Conservation (phyloP, 2,888 invertebrate species). For the Synanthedon vespiformis region DNA sequence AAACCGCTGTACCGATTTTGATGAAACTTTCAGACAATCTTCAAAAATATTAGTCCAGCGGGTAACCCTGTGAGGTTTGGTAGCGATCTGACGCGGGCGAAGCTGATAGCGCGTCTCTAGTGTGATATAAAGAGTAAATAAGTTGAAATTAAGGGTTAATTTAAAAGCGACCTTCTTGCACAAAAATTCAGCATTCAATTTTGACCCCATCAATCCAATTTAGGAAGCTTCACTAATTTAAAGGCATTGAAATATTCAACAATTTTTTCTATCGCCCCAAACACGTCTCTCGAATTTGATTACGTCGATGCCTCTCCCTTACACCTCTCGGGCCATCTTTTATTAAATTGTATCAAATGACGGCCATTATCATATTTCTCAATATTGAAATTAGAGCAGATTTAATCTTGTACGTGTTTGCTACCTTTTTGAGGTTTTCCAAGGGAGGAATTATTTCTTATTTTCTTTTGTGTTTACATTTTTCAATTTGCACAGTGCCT, state of each 20-base stretch:
- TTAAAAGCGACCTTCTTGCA: too few relatives aligned
- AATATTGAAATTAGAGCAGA: constrained; percentile 23
- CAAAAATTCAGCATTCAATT: too few relatives aligned
- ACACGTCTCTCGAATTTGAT: neutral
- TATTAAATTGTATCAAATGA: constrained; percentile 21
- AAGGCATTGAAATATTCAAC: constrained; percentile 3
- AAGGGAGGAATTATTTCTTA: neutral
- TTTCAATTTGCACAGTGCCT: neutral
- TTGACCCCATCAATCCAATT: too few relatives aligned
- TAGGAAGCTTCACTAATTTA: neutral
- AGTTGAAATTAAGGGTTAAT: too few relatives aligned
- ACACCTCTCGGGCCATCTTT: constrained; percentile 6
- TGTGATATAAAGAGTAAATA: too few relatives aligned
- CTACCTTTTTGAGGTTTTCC: neutral
- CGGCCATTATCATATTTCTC: constrained; percentile 15
- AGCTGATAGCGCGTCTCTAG: too few relatives aligned
- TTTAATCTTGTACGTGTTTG: constrained; percentile 7
- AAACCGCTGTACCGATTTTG: too few relatives aligned
- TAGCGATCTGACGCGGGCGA: too few relatives aligned
- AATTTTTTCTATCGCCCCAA: constrained; percentile 1
- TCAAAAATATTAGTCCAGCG: too few relatives aligned
- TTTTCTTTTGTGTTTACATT: neutral
- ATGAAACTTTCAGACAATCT: too few relatives aligned
- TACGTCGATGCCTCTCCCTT: constrained; percentile 1
- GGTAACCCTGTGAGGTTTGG: too few relatives aligned